phyloP scores from a whole-genome alignment of 2,113 vertebrate genomes.

The Oncorhynchus tshawytscha region DNA sequence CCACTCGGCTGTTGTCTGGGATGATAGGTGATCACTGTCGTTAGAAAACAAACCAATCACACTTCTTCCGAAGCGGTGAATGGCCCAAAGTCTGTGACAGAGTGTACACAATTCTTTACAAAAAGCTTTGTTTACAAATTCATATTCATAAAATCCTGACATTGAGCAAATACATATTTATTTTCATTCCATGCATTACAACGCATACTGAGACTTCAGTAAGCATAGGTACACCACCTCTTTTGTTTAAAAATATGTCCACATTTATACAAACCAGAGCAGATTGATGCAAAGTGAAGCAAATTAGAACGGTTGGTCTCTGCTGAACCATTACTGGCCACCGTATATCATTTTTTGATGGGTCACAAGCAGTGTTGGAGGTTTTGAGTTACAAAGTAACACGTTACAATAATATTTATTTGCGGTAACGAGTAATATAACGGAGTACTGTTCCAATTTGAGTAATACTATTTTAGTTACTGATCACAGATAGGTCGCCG shows the following conservation, averaged over 20 bases:
- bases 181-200: constrained; percentile 45
- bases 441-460: too few relatives aligned
- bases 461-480: too few relatives aligned
- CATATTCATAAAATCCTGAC: constrained; percentile 79
- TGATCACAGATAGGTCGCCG: too few relatives aligned
- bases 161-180: constrained; percentile 74
- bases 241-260: constrained; percentile 88
- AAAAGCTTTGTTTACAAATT: constrained; percentile 71
- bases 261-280: constrained; percentile 90
- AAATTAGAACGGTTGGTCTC: constrained; percentile 93
- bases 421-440: too few relatives aligned
- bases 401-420: too few relatives aligned
- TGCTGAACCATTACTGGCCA: constrained; percentile 86
- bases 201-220: constrained; percentile 26
- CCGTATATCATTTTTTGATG: constrained; percentile 95
- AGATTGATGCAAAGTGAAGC: constrained; percentile 87
- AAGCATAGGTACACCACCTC: constrained; percentile 65
- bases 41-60: neutral
- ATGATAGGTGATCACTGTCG: neutral
- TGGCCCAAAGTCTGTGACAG: constrained; percentile 11
- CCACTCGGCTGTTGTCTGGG: neutral
- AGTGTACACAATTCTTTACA: constrained; percentile 33
- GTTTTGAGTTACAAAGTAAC: too few relatives aligned
- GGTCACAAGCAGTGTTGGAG: constrained; percentile 70
- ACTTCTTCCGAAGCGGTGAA: neutral